Base-by-base conservation (phyloP, 2,797 vertebrate genomes). In the Rhabdophis nuchalis region DNA sequence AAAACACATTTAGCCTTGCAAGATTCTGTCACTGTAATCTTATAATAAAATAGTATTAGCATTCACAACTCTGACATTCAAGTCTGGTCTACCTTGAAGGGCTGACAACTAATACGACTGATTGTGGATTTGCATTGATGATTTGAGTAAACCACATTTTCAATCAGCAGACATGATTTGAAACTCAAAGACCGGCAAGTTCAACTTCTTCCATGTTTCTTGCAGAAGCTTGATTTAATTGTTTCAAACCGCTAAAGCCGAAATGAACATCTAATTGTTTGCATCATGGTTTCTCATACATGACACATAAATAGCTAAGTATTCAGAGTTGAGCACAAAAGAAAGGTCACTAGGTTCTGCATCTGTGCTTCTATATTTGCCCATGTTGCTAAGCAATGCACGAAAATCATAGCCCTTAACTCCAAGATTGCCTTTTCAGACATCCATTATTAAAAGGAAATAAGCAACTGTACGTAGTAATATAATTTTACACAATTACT, bases 351-450 rank as follows among this genome's bases (percentile, higher is more conserved):
- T 97, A 95, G 91, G 50, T 96, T 97, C 96, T 97, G 92, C 94
- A 96, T 97, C 96, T 96, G 92, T 91, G 95, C 93, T 97, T 97
- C 96, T 97, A 96, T 96, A 97, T 97, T 97, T 97, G 95, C 86
- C 85, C 94, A 96, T 94, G 95, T 97, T 98, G 96, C 96, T 97
- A 97, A 93, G 97, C 97, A 97, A 97, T 97, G 92, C 89, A 94
- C 94, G 90, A 96, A 97, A 97, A 96, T 95, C 95, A 94, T 92
- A 95, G 93, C 77, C 95, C 89, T 94, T 92, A 94, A 95, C 90
- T 88, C 93, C 46, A 93, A 93, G 91, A 93, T 91, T 94, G 92
- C 94, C 94, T 96, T 97, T 97, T 95, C 94, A 94, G 87, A 95
- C 93, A 97, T 95, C 92, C 94, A 64, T 96, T 96, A 96, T 96